Conservation (phyloP, 1,140 invertebrate genomes). For the Nasonia longicornis region DNA sequence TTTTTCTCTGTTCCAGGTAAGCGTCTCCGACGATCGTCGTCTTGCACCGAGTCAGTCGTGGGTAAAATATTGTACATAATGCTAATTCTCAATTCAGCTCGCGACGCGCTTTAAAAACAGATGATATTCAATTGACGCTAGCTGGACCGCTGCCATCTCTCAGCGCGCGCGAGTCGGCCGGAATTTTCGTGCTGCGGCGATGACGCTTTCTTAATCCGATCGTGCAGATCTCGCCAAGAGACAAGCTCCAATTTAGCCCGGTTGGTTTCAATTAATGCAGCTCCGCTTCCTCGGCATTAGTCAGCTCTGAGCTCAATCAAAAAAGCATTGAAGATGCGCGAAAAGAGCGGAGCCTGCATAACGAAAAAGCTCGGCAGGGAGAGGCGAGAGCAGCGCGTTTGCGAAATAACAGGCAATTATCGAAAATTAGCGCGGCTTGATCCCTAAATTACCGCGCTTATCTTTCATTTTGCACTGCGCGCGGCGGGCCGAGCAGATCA, state of each 20-base stretch:
- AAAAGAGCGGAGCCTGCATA: neutral
- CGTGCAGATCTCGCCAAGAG: neutral
- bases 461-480: constrained; percentile 16
- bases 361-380: neutral
- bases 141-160: neutral
- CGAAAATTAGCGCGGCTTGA: constrained; percentile 15
- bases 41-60: too few species aligned
- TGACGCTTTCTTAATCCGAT: neutral
- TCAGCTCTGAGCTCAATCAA: neutral
- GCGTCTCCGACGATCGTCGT: too few species aligned
- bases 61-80: too few species aligned
- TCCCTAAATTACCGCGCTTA: constrained; percentile 13
- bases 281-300: neutral
- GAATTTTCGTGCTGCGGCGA: neutral
- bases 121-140: neutral
- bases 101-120: neutral
- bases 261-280: neutral
- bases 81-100: too few species aligned
- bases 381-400: neutral
- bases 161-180: neutral
- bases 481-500: neutral
- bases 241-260: constrained; percentile 8
- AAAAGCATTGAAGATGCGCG: neutral
- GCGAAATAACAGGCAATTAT: constrained; percentile 30
- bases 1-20: too few species aligned